These are phyloP conservation scores for Nesometra sesokonis DNA, from an alignment of 35 echinoderm and acorn worm genomes.

Conservation along the genomic window DNA sequence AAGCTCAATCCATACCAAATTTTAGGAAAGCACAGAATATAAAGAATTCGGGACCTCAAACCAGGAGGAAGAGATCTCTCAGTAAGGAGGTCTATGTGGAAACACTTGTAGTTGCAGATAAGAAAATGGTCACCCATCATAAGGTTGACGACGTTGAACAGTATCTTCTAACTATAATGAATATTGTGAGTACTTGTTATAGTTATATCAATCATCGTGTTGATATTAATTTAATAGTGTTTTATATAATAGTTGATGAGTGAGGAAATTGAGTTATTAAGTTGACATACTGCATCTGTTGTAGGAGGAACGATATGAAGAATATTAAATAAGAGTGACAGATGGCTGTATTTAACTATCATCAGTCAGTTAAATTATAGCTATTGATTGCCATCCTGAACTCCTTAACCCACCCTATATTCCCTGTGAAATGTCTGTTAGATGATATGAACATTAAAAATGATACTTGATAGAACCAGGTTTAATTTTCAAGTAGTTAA, in stretches of 20 bases:
- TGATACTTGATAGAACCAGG: too few relatives aligned
- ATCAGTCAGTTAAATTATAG: too few relatives aligned
- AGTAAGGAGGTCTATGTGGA: conserved; percentile 82
- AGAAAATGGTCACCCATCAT: conserved; percentile 80
- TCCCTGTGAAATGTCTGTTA: too few relatives aligned
- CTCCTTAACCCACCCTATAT: too few relatives aligned
- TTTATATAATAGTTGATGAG: background rate
- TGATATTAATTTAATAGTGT: background rate
- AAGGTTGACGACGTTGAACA: conserved; percentile 57
- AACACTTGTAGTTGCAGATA: conserved; percentile 81
- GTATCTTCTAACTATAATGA: conserved; percentile 94
- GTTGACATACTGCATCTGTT: background rate
- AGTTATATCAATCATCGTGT: background rate
- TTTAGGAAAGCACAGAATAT: background rate
- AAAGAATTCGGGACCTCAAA: background rate
- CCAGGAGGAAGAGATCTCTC: conserved; percentile 18
- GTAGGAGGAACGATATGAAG: background rate
- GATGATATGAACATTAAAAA: too few relatives aligned
- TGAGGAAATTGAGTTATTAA: background rate
- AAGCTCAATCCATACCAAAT: background rate
- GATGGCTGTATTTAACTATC: too few relatives aligned
- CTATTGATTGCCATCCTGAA: too few relatives aligned
- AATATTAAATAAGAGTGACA: too few relatives aligned
- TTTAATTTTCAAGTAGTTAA: too few relatives aligned
- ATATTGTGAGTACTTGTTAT: conserved; percentile 73